These are phyloP conservation scores for Drosophila atroscutellata DNA, from an alignment of 2,888 invertebrate species.

Conservation along the genomic window DNA sequence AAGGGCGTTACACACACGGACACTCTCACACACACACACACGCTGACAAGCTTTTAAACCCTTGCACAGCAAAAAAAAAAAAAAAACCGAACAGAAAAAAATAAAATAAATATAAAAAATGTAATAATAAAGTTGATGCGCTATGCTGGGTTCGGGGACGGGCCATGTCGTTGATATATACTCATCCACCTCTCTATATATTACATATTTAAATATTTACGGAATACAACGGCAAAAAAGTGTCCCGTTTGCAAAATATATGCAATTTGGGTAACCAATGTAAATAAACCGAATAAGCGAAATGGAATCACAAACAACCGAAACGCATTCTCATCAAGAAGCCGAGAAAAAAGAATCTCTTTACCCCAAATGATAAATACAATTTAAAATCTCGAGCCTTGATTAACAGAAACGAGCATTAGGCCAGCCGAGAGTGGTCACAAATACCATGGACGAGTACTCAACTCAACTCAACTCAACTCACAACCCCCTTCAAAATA, in stretches of 20 bases:
- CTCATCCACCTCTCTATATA: slow-evolving; percentile 45
- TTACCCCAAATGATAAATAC: slow-evolving; percentile 72
- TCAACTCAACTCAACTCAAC: background rate
- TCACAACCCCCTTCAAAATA: slow-evolving; percentile 3
- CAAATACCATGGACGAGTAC: slow-evolving; percentile 21
- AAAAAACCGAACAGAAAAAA: background rate
- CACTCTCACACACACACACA: slow-evolving; percentile 38
- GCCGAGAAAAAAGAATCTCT: slow-evolving; percentile 14
- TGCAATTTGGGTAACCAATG: slow-evolving; percentile 54
- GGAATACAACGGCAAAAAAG: slow-evolving; percentile 43
- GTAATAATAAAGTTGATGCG: slow-evolving; percentile 80
- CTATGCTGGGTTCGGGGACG: slow-evolving; percentile 49
- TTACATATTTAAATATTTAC: slow-evolving; percentile 72
- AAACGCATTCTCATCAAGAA: slow-evolving; percentile 46
- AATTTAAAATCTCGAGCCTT: slow-evolving; percentile 76
- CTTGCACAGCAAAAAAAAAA: slow-evolving; percentile 22
- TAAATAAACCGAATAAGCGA: slow-evolving; percentile 70
- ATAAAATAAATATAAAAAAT: slow-evolving; percentile 45
- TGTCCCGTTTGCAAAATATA: slow-evolving; percentile 74
- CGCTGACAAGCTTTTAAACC: slow-evolving; percentile 55
- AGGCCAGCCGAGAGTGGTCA: slow-evolving; percentile 41
- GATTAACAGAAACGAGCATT: slow-evolving; percentile 76
- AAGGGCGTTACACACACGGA: slow-evolving; percentile 77
- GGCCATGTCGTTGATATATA: slow-evolving; percentile 54
- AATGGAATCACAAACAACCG: slow-evolving; percentile 56